Conservation (phyloP, 2,113 vertebrate genomes). For the Callospermophilus lateralis region DNA sequence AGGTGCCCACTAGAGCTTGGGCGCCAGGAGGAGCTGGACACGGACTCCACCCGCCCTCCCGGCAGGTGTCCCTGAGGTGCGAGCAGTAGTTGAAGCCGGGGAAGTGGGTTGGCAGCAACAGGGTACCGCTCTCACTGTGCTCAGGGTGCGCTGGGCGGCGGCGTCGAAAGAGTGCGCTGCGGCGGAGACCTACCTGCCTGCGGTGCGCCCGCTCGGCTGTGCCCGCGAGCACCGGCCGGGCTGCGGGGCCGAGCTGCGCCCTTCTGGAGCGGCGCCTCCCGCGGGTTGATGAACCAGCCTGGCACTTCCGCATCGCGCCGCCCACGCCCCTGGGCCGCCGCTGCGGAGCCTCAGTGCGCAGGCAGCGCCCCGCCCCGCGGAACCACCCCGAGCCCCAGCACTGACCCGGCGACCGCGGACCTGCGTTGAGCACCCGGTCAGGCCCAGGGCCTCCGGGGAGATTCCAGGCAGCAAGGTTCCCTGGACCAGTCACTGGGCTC, state of each 20-base stretch:
- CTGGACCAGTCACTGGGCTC: not conserved
- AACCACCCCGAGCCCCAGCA: not conserved
- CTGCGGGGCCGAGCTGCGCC: slow-evolving; percentile 31
- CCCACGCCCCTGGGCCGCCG: slow-evolving; percentile 61
- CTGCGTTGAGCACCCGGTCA: not conserved
- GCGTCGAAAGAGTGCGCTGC: not conserved
- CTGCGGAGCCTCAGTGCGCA: not conserved
- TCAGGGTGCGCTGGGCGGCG: not conserved
- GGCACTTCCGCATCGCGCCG: slow-evolving; percentile 75
- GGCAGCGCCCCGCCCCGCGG: slow-evolving; percentile 31
- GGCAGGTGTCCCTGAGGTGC: not conserved
- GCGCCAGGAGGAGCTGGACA: not conserved
- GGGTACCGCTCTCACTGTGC: not conserved
- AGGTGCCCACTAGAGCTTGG: not conserved
- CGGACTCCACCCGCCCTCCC: not conserved
- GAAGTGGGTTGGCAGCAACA: not conserved
- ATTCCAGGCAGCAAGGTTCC: not conserved
- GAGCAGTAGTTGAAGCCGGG: not conserved
- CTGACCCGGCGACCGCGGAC: not conserved
- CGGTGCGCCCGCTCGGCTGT: not conserved
- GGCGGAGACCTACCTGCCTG: slow-evolving; percentile 1
- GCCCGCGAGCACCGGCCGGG: not conserved
- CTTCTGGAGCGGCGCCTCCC: slow-evolving; percentile 8
- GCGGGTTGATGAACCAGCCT: not conserved
- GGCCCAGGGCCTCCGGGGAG: not conserved